Conservation (phyloP, 2,797 vertebrate genomes). For the Lepilemur ruficaudatus region DNA sequence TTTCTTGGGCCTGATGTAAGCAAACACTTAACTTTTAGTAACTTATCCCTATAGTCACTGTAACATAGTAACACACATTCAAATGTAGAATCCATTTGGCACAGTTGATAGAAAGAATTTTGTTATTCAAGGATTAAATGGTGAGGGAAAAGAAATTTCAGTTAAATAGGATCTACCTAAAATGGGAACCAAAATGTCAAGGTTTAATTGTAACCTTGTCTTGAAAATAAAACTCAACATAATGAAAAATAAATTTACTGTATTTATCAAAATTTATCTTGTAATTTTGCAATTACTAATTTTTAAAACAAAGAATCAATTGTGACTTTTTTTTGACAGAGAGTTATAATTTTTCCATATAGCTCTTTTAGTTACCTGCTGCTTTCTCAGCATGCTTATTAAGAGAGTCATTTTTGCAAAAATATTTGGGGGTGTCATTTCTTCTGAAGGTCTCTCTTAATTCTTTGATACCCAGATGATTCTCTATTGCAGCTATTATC, state of each 20-base stretch:
- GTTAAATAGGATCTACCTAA: not conserved
- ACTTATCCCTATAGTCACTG: not conserved
- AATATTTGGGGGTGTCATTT: not conserved
- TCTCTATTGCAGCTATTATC: not conserved
- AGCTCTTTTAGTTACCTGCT: not conserved
- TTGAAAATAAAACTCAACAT: conserved; percentile 21
- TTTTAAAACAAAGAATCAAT: not conserved
- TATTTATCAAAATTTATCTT: not conserved
- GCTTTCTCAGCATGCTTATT: not conserved
- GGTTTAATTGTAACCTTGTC: not conserved
- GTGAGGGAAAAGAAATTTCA: not conserved
- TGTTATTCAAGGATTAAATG: not conserved
- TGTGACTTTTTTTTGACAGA: not conserved
- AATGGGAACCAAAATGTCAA: not conserved
- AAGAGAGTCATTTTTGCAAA: not conserved
- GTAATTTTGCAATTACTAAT: not conserved
- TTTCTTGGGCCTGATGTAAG: not conserved
- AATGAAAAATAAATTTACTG: not conserved
- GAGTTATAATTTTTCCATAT: not conserved
- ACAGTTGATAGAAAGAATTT: not conserved
- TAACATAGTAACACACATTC: not conserved
- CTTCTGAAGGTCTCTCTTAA: not conserved
- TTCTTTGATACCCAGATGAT: not conserved
- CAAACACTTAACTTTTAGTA: not conserved
- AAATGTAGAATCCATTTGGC: not conserved